Percentiles rank a stretch among this genome's conserved stretches.
These are phyloP conservation scores for Deroplatys truncata DNA, from an alignment of 2,888 invertebrate species.

Conservation along the genomic window DNA sequence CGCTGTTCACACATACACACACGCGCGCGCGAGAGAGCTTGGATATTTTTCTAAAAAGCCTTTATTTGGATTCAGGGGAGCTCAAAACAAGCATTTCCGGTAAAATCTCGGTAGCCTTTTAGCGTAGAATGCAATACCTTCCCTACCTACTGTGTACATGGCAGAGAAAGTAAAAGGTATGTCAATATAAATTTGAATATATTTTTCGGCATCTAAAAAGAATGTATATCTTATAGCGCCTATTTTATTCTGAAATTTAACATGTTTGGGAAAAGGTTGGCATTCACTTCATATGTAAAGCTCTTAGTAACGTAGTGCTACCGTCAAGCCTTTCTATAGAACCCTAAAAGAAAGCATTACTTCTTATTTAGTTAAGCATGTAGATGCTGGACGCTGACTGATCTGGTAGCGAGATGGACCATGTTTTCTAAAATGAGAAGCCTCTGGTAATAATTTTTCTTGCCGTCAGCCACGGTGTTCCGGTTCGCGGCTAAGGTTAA, in stretches of 20 bases:
- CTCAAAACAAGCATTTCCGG: too few relatives aligned
- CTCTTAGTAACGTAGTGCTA: neutral
- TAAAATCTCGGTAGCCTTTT: too few relatives aligned
- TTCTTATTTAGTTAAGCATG: neutral
- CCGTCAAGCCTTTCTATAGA: neutral
- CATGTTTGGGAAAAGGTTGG: neutral
- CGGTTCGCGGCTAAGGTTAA: neutral
- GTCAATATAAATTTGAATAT: too few relatives aligned
- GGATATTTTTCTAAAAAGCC: too few relatives aligned
- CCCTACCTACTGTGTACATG: too few relatives aligned
- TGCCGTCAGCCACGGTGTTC: neutral
- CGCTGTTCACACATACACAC: too few relatives aligned
- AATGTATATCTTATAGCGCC: too few relatives aligned
- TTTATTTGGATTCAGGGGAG: too few relatives aligned
- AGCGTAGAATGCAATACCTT: too few relatives aligned
- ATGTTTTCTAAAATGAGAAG: neutral
- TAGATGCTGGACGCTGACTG: neutral
- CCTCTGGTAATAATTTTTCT: neutral
- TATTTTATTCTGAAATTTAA: neutral
- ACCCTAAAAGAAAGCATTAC: neutral
- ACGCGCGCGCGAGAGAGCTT: too few relatives aligned
- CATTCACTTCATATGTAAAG: neutral
- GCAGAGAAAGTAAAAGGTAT: too few relatives aligned
- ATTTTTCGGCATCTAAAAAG: too few relatives aligned
- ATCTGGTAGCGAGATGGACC: neutral